A percentile compares a stretch with the other conserved stretches of the same genome.
Evolutionary conservation across 2,797 vertebrate genomes (phyloP).

Genomic region (Malurus leucopterus): DNA sequence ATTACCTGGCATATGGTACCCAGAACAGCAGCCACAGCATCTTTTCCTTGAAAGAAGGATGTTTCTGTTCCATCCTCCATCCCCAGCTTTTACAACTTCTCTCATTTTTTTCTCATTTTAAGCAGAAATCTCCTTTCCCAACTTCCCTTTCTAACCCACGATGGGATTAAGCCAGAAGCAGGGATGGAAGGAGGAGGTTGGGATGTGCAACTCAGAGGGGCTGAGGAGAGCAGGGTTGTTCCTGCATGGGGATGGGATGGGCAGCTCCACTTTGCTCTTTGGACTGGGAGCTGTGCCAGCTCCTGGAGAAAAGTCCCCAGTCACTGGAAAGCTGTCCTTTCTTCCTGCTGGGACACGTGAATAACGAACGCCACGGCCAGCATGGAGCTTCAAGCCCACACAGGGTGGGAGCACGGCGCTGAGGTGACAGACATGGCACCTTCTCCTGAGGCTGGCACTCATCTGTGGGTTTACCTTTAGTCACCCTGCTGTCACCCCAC

Average conservation of each 20-base stretch:
- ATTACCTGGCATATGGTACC: background rate
- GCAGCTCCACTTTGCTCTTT: background rate
- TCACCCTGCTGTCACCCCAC: background rate
- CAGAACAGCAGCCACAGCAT: conserved; percentile 6
- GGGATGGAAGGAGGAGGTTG: background rate
- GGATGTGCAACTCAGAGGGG: background rate
- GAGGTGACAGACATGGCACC: background rate
- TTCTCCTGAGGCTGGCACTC: background rate
- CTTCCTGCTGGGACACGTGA: background rate
- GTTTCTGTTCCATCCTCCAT: background rate
- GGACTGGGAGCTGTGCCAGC: background rate
- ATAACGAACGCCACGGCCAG: fast-evolving
- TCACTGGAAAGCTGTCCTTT: fast-evolving
- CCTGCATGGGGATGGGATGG: fast-evolving
- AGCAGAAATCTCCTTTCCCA: background rate
- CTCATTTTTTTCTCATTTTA: background rate
- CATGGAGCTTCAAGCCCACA: fast-evolving
- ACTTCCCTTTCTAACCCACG: background rate
- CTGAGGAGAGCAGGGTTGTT: background rate
- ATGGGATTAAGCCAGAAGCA: background rate
- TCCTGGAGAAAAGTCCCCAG: background rate
- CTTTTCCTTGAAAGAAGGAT: background rate
- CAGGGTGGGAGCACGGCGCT: fast-evolving
- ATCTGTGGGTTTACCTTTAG: background rate
- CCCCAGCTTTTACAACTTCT: background rate